phyloP scores from a whole-genome alignment of 1,140 invertebrate genomes.

The Drosophila navojoa region DNA sequence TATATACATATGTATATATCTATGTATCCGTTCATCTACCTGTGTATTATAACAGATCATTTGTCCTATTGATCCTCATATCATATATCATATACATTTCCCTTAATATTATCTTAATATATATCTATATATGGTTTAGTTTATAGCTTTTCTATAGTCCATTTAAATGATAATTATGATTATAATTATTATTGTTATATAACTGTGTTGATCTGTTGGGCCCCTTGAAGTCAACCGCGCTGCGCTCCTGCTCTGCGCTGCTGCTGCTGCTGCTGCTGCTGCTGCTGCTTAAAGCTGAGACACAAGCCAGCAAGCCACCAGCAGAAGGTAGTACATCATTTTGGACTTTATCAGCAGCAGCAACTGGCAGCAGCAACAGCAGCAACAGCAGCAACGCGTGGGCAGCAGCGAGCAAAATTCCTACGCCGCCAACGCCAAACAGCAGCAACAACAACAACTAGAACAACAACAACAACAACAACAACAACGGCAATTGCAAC shows the following conservation, averaged over 20 bases:
- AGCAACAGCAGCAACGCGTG: conserved; percentile 56
- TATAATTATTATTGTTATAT: neutral
- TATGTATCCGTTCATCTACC: too few relatives aligned
- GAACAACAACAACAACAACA: conserved; percentile 19
- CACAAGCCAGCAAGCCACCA: conserved; percentile 56
- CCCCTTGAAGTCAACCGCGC: conserved; percentile 7
- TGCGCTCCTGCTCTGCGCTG: conserved; percentile 40
- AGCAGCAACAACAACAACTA: conserved; percentile 19
- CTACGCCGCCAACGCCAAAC: conserved; percentile 67
- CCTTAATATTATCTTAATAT: too few relatives aligned
- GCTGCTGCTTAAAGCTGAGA: conserved; percentile 29
- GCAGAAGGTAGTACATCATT: conserved; percentile 76
- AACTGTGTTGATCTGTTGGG: neutral
- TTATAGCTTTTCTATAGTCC: too few relatives aligned
- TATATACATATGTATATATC: too few relatives aligned
- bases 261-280: neutral
- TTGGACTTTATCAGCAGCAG: conserved; percentile 77
- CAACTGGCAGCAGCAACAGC: conserved; percentile 44
- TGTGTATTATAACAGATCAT: too few relatives aligned
- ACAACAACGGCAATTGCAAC: conserved; percentile 73
- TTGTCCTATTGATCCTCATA: too few relatives aligned
- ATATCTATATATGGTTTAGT: too few relatives aligned
- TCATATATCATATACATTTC: too few relatives aligned
- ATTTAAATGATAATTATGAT: neutral
- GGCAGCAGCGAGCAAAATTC: conserved; percentile 70